Percentiles rank a stretch among this genome's conserved stretches.
These are phyloP conservation scores for Trimorus sp. DNA, from an alignment of 2,888 invertebrate species.

Conservation along the genomic window DNA sequence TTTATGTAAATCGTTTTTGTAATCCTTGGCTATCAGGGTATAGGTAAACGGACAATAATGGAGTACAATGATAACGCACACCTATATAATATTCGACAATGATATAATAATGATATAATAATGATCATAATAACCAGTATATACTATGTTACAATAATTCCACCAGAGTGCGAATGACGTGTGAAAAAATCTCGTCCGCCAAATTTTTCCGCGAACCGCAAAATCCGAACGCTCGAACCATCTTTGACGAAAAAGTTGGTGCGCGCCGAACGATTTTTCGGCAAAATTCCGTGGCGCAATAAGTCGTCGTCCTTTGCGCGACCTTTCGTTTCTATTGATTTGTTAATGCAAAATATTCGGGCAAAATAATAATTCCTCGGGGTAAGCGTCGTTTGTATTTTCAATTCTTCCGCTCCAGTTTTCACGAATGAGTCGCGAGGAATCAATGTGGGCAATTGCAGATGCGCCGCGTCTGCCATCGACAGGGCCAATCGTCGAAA, in stretches of 20 bases:
- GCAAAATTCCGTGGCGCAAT: too few relatives aligned
- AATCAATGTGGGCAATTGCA: constrained; percentile 1
- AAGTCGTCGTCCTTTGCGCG: background rate
- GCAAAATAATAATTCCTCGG: background rate
- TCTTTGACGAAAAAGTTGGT: too few relatives aligned
- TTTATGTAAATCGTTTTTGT: too few relatives aligned
- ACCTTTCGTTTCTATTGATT: constrained; percentile 1
- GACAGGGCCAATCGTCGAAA: too few relatives aligned
- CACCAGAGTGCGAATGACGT: constrained; percentile 29
- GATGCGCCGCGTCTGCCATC: too few relatives aligned
- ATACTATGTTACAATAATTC: constrained; percentile 12
- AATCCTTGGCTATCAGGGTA: too few relatives aligned
- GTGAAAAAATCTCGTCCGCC: background rate
- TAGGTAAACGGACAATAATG: constrained; percentile 19
- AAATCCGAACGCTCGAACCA: too few relatives aligned
- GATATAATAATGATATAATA: background rate
- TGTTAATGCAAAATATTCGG: too few relatives aligned
- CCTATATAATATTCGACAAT: constrained; percentile 22
- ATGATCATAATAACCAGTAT: background rate
- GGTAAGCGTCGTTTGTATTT: background rate
- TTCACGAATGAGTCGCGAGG: background rate
- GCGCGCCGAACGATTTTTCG: too few relatives aligned
- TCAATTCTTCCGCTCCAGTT: constrained; percentile 5
- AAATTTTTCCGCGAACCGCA: too few relatives aligned
- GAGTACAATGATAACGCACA: constrained; percentile 18